These are phyloP conservation scores for Chrysotoxum bicinctum DNA, from an alignment of 2,888 invertebrate species.

Conservation along the genomic window DNA sequence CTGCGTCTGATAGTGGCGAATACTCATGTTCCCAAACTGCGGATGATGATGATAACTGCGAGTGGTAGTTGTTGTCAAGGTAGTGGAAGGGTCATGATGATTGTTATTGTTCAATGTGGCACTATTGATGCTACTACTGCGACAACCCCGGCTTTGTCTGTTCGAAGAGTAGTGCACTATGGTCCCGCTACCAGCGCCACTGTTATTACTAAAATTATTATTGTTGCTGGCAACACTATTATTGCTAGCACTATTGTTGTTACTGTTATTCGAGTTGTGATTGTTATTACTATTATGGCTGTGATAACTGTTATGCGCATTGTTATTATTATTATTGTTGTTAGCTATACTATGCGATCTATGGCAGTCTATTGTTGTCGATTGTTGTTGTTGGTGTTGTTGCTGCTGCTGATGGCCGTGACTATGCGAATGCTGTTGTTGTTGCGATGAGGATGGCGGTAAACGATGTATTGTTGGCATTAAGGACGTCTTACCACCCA, in stretches of 20 bases:
- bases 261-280: slow-evolving; percentile 53
- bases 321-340: slow-evolving; percentile 73
- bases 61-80: slow-evolving; percentile 74
- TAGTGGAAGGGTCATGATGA: slow-evolving; percentile 56
- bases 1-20: slow-evolving; percentile 76
- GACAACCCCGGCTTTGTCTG: slow-evolving; percentile 46
- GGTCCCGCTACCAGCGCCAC: slow-evolving; percentile 75
- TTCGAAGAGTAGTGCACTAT: slow-evolving; percentile 70
- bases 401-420: slow-evolving; percentile 66
- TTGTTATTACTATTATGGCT: slow-evolving; percentile 63
- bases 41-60: slow-evolving; percentile 79
- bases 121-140: slow-evolving; percentile 71
- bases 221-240: slow-evolving; percentile 72
- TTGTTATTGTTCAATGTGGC: slow-evolving; percentile 73
- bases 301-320: slow-evolving; percentile 63
- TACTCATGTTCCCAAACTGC: slow-evolving; percentile 80
- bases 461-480: slow-evolving; percentile 87
- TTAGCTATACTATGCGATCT: slow-evolving; percentile 73
- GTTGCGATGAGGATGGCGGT: slow-evolving; percentile 81
- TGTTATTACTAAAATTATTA: slow-evolving; percentile 62
- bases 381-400: slow-evolving; percentile 72
- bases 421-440: slow-evolving; percentile 58
- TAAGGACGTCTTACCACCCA: slow-evolving; percentile 82
- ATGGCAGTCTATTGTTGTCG: slow-evolving; percentile 71
- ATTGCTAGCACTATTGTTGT: slow-evolving; percentile 66